Conservation (phyloP, 2,113 vertebrate genomes). For the Condylura cristata region DNA sequence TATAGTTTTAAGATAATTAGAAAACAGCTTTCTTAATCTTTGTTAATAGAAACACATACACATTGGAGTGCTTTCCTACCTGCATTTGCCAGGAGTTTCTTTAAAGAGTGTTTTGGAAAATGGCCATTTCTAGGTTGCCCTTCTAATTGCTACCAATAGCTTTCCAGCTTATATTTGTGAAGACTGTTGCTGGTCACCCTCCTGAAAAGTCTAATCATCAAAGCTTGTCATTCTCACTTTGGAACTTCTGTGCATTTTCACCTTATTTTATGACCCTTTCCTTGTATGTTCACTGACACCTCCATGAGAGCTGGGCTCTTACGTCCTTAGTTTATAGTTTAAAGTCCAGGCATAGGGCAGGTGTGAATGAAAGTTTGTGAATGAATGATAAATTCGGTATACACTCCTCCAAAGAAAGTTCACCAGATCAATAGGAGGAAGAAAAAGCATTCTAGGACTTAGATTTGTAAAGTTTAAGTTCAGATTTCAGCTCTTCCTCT, state of each 20-base stretch:
- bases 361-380: background rate
- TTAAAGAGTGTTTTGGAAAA: background rate
- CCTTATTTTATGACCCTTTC: background rate
- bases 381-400: background rate
- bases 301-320: background rate
- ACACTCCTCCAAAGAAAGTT: background rate
- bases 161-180: background rate
- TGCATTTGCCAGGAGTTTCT: background rate
- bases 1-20: background rate
- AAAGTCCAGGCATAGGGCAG: background rate
- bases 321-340: background rate
- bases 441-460: background rate
- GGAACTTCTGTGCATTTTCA: background rate
- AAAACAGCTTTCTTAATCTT: background rate
- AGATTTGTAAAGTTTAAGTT: background rate
- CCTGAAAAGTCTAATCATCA: background rate
- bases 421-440: background rate
- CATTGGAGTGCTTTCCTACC: background rate
- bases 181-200: background rate
- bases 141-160: background rate
- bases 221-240: background rate
- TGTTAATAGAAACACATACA: background rate
- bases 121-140: background rate
- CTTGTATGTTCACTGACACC: background rate
- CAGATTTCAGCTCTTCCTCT: background rate